These are phyloP conservation scores for Tachina grossa DNA, from an alignment of 2,888 invertebrate species.

Conservation along the genomic window DNA sequence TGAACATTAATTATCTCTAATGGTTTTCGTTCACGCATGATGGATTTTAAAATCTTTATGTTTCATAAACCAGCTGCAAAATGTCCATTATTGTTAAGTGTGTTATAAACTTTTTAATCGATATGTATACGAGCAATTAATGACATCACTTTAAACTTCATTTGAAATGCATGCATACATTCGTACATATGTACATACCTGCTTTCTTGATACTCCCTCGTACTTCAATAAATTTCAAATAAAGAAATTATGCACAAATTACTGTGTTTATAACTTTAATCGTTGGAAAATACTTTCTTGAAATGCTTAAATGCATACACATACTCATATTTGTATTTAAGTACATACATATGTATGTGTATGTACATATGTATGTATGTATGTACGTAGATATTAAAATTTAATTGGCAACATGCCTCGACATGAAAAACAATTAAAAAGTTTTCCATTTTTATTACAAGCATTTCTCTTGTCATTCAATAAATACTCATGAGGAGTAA, in stretches of 20 bases:
- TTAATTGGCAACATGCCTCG: slow-evolving; percentile 65
- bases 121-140: slow-evolving; percentile 29
- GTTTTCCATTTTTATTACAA: slow-evolving; percentile 46
- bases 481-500: slow-evolving; percentile 63
- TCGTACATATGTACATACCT: too few relatives aligned
- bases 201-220: background rate
- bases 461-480: slow-evolving; percentile 40
- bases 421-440: slow-evolving; percentile 61
- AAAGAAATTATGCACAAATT: slow-evolving; percentile 34
- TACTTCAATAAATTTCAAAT: slow-evolving; percentile 10
- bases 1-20: slow-evolving; percentile 7
- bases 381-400: background rate
- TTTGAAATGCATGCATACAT: background rate
- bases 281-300: background rate
- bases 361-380: too few relatives aligned
- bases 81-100: background rate
- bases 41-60: slow-evolving; percentile 12
- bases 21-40: slow-evolving; percentile 18
- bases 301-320: background rate
- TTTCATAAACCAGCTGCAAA: slow-evolving; percentile 44
- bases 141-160: slow-evolving; percentile 4
- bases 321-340: background rate
- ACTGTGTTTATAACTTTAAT: background rate
- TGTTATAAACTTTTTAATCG: background rate
- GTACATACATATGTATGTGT: background rate